Percentiles rank a stretch among this genome's conserved stretches.
These are phyloP conservation scores for Sebastes glaucus DNA, from an alignment of 2,797 vertebrate species.

Conservation along the genomic window DNA sequence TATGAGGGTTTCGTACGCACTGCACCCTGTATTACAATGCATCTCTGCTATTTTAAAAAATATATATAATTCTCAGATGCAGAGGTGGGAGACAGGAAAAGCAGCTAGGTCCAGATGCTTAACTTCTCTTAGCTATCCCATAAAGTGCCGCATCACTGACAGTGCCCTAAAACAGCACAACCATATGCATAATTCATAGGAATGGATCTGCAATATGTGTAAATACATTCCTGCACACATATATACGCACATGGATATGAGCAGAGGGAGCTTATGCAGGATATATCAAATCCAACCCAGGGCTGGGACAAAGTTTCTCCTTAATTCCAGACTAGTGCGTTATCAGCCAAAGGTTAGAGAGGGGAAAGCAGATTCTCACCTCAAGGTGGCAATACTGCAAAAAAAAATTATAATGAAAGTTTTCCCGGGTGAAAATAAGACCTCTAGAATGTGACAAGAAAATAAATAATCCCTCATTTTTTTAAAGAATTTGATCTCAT, in stretches of 20 bases:
- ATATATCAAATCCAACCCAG: slow-evolving; percentile 54
- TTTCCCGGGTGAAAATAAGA: slow-evolving; percentile 7
- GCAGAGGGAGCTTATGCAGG: slow-evolving; percentile 37
- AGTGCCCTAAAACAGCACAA: slow-evolving; percentile 48
- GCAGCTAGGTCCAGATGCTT: slow-evolving; percentile 29
- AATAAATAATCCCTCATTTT: not conserved
- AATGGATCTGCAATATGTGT: slow-evolving; percentile 51
- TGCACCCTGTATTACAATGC: not conserved
- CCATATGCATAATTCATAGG: slow-evolving; percentile 74
- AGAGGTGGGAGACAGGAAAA: slow-evolving; percentile 26
- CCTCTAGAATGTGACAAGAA: slow-evolving; percentile 10
- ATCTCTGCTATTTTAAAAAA: not conserved
- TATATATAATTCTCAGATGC: not conserved
- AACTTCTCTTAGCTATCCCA: slow-evolving; percentile 49
- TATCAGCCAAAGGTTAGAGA: slow-evolving; percentile 52
- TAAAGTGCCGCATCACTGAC: slow-evolving; percentile 51
- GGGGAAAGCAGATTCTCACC: slow-evolving; percentile 27
- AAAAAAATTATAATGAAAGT: not conserved
- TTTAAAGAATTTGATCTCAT: not conserved
- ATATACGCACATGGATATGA: slow-evolving; percentile 14
- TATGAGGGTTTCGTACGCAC: not conserved
- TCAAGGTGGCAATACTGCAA: slow-evolving; percentile 27
- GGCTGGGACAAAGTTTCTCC: slow-evolving; percentile 34
- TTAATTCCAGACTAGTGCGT: slow-evolving; percentile 55
- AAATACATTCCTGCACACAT: slow-evolving; percentile 62